Evolutionary conservation across 2,113 vertebrate genomes (phyloP), one percentile per base, ranked within the genome.

Genomic region (Beaufortia kweichowensis): DNA sequence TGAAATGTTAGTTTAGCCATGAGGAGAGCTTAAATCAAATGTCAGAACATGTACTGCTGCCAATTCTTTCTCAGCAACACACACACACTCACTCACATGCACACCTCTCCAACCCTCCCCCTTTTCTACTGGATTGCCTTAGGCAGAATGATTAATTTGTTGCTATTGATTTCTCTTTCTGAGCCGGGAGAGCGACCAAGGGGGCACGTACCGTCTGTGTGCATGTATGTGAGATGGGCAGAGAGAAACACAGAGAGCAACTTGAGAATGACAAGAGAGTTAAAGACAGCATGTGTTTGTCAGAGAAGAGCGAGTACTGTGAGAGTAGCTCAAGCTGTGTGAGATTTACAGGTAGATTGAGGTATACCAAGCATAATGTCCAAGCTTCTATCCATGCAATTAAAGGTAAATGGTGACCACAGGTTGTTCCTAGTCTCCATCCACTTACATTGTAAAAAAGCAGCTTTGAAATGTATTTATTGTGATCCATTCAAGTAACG

Each of bases 141-240:
- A 71, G 81, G 81, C 83, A 79, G 69, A 80, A 85, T 81, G 81
- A 85, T 85, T 85, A 81, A 85, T 83, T 83, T 83, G 83, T 78
- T 76, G 75, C 81, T 81, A 85, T 85, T 85, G 83, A 85, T 85
- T 85, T 79, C 66, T 81, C 73, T 74, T 79, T 62, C 65, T 72
- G 71, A 83, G 76, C 83, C 69, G 76, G 81, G 71, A 80, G 79
- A 82, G 75, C 41, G 57, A 71, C 70, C 57, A 23, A 31, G 56
- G 8, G 69, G 70, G 55, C 24, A 41, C 21, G 23, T 15, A 28
- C 19, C 41, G 39, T 79, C 35, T 74, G 62, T 61, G 56, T 63
- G 56, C 31, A 69, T 70, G 43, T 53, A 50, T 69, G 46, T 76
- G 65, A 69, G 12, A 41, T 57, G 21, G 17, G 29, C 19, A 55